Evolutionary conservation across 2,113 vertebrate genomes (phyloP).

Genomic region (Pollachius pollachius): DNA sequence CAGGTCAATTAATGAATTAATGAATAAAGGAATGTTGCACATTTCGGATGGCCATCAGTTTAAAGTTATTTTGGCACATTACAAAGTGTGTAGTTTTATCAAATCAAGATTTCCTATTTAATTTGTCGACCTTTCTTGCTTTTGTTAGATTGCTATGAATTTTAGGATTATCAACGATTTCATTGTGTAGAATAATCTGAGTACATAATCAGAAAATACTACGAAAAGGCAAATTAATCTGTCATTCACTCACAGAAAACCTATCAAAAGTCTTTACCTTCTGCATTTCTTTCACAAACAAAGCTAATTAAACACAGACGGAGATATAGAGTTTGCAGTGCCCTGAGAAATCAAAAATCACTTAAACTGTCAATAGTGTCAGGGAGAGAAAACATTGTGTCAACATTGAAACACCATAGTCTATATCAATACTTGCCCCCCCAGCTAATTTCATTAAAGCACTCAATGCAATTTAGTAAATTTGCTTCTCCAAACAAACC

Average conservation of each 20-base stretch:
- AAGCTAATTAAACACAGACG: constrained; percentile 37
- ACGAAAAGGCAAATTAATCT: constrained; percentile 40
- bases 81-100: constrained; percentile 1
- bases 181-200: too few relatives aligned
- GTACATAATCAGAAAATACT: constrained; percentile 43
- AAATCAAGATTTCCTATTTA: neutral
- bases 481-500: constrained; percentile 67
- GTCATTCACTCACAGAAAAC: constrained; percentile 19
- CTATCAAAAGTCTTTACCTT: constrained; percentile 47
- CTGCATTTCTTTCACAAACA: constrained; percentile 42
- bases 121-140: neutral
- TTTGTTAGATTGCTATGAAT: too few relatives aligned
- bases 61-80: neutral
- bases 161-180: too few relatives aligned
- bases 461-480: constrained; percentile 58
- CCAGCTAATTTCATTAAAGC: constrained; percentile 74
- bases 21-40: neutral
- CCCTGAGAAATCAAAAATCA: constrained; percentile 61
- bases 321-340: constrained; percentile 62
- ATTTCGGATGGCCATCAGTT: too few relatives aligned
- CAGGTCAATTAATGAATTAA: neutral
- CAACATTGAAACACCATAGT: constrained; percentile 56
- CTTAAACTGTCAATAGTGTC: constrained; percentile 75
- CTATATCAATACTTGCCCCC: constrained; percentile 61
- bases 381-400: constrained; percentile 39